Evolutionary conservation across 1,140 invertebrate species (phyloP).

Genomic region (Panagrolaimus sp.): DNA sequence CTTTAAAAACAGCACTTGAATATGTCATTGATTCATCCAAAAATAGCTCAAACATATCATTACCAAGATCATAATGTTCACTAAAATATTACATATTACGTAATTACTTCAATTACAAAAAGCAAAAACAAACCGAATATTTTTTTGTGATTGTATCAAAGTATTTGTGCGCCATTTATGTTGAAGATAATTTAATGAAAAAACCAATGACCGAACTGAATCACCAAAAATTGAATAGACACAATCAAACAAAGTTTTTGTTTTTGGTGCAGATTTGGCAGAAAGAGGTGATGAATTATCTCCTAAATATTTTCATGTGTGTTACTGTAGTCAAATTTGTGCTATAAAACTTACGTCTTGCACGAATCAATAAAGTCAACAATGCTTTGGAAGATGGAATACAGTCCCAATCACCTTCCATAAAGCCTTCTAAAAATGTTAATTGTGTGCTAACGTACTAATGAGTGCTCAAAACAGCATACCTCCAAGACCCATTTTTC

Average conservation of each 20-base stretch:
- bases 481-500: constrained; percentile 33
- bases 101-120: too few species aligned
- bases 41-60: constrained; percentile 46
- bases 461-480: too few species aligned
- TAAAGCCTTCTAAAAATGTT: too few species aligned
- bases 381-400: constrained; percentile 27
- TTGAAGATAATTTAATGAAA: constrained; percentile 30
- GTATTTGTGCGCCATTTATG: constrained; percentile 25
- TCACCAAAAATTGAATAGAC: neutral
- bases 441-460: too few species aligned
- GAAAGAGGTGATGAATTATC: too few species aligned
- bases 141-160: constrained; percentile 18
- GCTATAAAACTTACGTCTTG: constrained; percentile 2
- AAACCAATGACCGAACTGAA: too few species aligned
- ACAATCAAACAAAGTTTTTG: neutral
- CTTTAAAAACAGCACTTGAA: constrained; percentile 40
- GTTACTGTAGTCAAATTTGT: too few species aligned
- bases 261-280: neutral
- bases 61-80: constrained; percentile 47
- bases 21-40: constrained; percentile 46
- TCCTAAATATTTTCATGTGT: too few species aligned
- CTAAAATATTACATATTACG: too few species aligned
- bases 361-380: constrained; percentile 34
- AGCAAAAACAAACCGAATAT: too few species aligned
- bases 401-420: constrained; percentile 44